Evolutionary conservation across 1,140 invertebrate species (phyloP).

Genomic region (Pogonognathellus flavescens): DNA sequence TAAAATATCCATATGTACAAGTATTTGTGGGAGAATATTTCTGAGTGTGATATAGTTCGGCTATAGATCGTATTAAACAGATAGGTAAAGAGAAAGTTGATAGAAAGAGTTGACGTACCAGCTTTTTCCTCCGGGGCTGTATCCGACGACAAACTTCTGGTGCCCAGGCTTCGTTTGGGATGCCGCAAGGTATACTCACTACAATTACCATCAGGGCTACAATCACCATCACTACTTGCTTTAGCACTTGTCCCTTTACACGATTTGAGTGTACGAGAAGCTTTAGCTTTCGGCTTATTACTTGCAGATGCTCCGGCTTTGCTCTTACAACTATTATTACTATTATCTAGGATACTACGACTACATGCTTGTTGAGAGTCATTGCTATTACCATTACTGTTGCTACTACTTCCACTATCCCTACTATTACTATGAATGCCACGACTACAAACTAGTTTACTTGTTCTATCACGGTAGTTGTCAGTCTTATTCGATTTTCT

Average conservation of each 20-base stretch:
- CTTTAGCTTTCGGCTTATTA: slow-evolving; percentile 48
- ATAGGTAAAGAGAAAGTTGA: not conserved
- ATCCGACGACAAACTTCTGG: slow-evolving; percentile 84
- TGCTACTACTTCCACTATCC: slow-evolving; percentile 46
- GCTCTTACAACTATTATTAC: slow-evolving; percentile 32
- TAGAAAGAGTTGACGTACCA: slow-evolving; percentile 73
- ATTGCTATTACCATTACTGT: slow-evolving; percentile 49
- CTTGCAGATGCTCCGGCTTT: slow-evolving; percentile 45
- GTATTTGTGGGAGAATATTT: not conserved
- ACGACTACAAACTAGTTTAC: slow-evolving; percentile 43
- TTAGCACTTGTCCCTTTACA: slow-evolving; percentile 64
- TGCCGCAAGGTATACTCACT: slow-evolving; percentile 69
- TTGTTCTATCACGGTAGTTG: slow-evolving; percentile 44
- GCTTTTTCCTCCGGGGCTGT: slow-evolving; percentile 86
- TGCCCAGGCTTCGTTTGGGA: slow-evolving; percentile 79
- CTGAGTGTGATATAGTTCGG: not conserved
- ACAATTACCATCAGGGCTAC: slow-evolving; percentile 68
- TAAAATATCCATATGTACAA: no score
- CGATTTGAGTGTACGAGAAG: slow-evolving; percentile 46
- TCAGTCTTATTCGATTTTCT: slow-evolving; percentile 52
- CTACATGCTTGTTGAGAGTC: slow-evolving; percentile 39
- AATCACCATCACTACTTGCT: slow-evolving; percentile 67
- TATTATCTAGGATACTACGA: slow-evolving; percentile 46
- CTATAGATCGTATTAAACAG: not conserved
- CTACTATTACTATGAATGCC: slow-evolving; percentile 11